Evolutionary conservation across 92 coral and sea anemone species (phyloP).

Genomic region (Zoanthus solanderi): DNA sequence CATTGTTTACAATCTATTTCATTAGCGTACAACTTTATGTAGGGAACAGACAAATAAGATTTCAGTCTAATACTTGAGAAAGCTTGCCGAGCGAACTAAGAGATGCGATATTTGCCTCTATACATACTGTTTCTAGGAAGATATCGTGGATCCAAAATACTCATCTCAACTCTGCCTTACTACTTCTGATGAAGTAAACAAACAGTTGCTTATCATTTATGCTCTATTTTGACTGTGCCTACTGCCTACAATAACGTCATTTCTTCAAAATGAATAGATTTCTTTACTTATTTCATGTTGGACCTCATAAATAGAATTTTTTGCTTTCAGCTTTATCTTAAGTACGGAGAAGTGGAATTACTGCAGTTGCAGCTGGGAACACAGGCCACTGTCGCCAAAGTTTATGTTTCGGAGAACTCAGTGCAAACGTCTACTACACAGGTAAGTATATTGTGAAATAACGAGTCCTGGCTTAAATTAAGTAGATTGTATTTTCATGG

Average conservation of each 20-base stretch:
- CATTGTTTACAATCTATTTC: no score
- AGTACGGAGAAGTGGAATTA: background rate
- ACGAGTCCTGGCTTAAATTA: no score
- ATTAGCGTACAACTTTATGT: no score
- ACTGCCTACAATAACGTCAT: background rate
- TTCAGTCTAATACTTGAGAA: no score
- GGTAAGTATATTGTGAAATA: no score
- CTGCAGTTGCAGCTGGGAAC: background rate
- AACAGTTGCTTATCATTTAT: background rate
- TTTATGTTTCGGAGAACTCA: background rate
- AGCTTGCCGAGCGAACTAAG: no score
- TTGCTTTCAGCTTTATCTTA: background rate
- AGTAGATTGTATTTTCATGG: no score
- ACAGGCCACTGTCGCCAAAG: background rate
- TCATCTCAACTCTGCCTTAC: no score
- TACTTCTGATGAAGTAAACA: background rate
- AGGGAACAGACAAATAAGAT: no score
- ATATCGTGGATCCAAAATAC: no score
- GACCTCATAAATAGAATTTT: background rate
- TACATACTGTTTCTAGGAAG: no score
- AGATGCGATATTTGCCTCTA: no score
- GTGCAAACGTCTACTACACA: background rate
- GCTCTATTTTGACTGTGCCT: background rate
- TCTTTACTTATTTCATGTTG: background rate
- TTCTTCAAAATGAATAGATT: background rate